Conservation (phyloP, 2,113 vertebrate species). For the Leuciscus idus region DNA sequence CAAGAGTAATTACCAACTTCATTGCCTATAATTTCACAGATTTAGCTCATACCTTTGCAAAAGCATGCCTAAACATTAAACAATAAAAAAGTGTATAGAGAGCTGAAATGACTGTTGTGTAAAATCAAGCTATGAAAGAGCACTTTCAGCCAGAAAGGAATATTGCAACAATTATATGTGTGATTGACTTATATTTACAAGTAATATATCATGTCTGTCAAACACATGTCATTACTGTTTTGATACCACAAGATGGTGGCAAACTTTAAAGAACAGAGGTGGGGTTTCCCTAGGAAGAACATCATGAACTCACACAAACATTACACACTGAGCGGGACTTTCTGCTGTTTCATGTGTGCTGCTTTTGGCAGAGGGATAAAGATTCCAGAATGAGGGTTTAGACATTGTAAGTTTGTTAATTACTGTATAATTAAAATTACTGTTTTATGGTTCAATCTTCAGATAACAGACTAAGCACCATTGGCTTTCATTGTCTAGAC, state of each 20-base stretch:
- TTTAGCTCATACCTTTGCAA: background rate
- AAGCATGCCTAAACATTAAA: slow-evolving; percentile 15
- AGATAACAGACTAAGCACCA: slow-evolving; percentile 25
- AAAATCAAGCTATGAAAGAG: background rate
- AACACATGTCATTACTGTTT: background rate
- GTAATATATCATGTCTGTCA: background rate
- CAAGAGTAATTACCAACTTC: slow-evolving; percentile 16
- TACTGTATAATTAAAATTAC: slow-evolving; percentile 45
- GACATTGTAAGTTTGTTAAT: slow-evolving; percentile 46
- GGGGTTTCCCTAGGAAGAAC: slow-evolving; percentile 35
- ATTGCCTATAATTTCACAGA: slow-evolving; percentile 14
- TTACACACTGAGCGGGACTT: slow-evolving; percentile 37
- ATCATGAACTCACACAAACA: slow-evolving; percentile 17
- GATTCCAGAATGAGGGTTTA: slow-evolving; percentile 18
- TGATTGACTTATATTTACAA: background rate
- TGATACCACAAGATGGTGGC: slow-evolving; percentile 51
- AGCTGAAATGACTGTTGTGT: background rate
- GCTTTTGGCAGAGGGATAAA: slow-evolving; percentile 45
- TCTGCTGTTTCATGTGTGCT: slow-evolving; percentile 42
- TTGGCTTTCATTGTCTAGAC: slow-evolving; percentile 56
- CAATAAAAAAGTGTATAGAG: background rate
- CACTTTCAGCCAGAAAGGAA: background rate
- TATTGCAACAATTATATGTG: background rate
- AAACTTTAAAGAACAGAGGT: slow-evolving; percentile 27
- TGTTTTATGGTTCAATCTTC: slow-evolving; percentile 48